Base-by-base conservation (phyloP, 2,888 invertebrate genomes). In the Octodonta nipae region DNA sequence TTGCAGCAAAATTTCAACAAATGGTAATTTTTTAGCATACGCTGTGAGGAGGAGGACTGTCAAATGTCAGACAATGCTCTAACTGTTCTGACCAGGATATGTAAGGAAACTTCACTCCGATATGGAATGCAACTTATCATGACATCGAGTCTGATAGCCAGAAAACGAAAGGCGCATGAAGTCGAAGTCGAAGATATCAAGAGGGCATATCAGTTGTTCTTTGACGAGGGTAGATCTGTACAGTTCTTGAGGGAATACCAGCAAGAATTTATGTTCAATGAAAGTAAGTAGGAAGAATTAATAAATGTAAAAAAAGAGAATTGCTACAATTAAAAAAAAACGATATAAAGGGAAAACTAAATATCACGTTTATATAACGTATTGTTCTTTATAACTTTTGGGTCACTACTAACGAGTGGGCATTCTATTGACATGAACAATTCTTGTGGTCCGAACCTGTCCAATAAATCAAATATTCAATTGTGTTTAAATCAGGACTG, bases 101-200 rank as follows among this genome's bases (percentile, higher is more conserved):
- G 92, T 1, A 75, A 80, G 7, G 91, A 92, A 56, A 91, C 95
- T 0, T 92, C 92, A 0, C 67, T 98, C 8, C 75, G 98, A 36
- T 98, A 98, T 64, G 87, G 93, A 15, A 96, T 98, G 58, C 98
- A 99, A 55, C 72, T 98, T 16, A 96, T 98, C 48, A 92, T 93
- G 16, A 87, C 92, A 0, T 85, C 96, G 0, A 84, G 85, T 44
- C 74, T 98, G n/a, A 87, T 95, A n/a, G 79, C 89, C 33, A 73
- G 81, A 28, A 78, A 88, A 47, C 73, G 92, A 45, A 93, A 92
- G 64, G 85, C 84, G 1, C 72, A 75, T 3, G 83, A 86, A 67
- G 84, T 86, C 3, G 58, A 56, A 20, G 83, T 89, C 43, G 89
- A 88, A 29, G 96, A 98, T 54, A 82, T 98, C 1, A 92, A 89